Conservation (phyloP, 2,888 invertebrate species). For the Tanypteryx hageni region DNA sequence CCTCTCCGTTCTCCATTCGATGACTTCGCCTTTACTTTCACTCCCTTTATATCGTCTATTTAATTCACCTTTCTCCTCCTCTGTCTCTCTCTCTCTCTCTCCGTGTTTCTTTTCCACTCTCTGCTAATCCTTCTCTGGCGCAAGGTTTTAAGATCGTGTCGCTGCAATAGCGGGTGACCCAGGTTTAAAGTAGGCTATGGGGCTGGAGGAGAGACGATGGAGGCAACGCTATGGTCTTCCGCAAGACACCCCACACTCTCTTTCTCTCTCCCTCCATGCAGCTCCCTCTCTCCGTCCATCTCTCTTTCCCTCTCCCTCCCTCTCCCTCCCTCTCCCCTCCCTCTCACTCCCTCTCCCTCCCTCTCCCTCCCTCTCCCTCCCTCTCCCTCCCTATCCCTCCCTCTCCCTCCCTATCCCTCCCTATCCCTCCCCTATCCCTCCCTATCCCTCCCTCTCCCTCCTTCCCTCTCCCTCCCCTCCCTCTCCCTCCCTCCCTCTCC, state of each 20-base stretch:
- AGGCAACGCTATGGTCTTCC: background rate
- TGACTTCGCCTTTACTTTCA: no score
- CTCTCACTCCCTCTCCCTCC: conserved; percentile 67
- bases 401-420: conserved; percentile 1
- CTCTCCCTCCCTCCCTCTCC: conserved; percentile 31
- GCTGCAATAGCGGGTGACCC: conserved; percentile 24
- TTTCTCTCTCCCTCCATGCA: conserved; percentile 31
- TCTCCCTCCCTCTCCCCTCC: background rate
- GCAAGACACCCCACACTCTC: background rate
- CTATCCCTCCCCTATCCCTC: conserved; percentile 1
- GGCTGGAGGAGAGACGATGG: background rate
- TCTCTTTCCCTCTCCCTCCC: conserved; percentile 35
- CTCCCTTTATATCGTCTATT: no score
- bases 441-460: background rate
- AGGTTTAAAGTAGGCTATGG: conserved; percentile 18
- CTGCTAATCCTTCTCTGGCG: background rate
- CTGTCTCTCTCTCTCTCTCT: background rate
- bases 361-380: background rate
- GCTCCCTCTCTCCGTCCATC: background rate
- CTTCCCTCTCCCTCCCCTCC: conserved; percentile 12
- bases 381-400: background rate
- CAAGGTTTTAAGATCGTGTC: background rate
- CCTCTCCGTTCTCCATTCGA: no score
- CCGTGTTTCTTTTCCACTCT: background rate
- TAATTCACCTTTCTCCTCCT: no score